These are phyloP conservation scores for Ceratina australensis DNA, from an alignment of 1,140 invertebrate species.

Conservation along the genomic window DNA sequence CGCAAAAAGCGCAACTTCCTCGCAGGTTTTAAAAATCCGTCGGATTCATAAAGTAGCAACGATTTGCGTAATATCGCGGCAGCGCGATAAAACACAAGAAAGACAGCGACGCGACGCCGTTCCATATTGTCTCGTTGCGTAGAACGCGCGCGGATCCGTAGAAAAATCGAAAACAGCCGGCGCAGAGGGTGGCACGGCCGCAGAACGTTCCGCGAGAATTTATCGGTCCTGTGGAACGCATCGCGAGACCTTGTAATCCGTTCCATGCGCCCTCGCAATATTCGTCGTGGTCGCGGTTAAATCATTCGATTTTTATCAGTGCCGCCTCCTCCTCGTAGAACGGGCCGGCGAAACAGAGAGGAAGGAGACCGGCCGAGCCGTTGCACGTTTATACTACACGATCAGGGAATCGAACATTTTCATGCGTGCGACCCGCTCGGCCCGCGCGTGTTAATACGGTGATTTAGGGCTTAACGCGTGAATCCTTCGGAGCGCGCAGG, in stretches of 20 bases:
- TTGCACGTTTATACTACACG: constrained; percentile 27
- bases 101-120: background rate
- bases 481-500: constrained; percentile 31
- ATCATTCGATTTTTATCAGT: constrained; percentile 52
- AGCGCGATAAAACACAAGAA: background rate
- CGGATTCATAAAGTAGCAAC: background rate
- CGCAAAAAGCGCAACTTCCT: background rate
- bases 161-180: constrained; percentile 25
- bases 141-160: background rate
- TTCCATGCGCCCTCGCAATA: constrained; percentile 44
- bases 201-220: constrained; percentile 28
- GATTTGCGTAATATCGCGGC: background rate
- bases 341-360: constrained; percentile 20
- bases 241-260: constrained; percentile 35
- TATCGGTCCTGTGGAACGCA: constrained; percentile 36
- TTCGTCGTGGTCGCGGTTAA: constrained; percentile 45
- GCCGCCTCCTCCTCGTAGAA: constrained; percentile 4
- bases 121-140: constrained; percentile 15
- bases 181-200: background rate
- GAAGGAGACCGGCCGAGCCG: background rate
- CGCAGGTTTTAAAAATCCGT: constrained; percentile 1
- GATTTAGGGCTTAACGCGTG: constrained; percentile 54
- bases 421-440: constrained; percentile 44
- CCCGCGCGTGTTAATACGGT: constrained; percentile 57
- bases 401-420: constrained; percentile 50